These are phyloP conservation scores for Regulus satrapa DNA, from an alignment of 2,113 vertebrate genomes.

Conservation along the genomic window DNA sequence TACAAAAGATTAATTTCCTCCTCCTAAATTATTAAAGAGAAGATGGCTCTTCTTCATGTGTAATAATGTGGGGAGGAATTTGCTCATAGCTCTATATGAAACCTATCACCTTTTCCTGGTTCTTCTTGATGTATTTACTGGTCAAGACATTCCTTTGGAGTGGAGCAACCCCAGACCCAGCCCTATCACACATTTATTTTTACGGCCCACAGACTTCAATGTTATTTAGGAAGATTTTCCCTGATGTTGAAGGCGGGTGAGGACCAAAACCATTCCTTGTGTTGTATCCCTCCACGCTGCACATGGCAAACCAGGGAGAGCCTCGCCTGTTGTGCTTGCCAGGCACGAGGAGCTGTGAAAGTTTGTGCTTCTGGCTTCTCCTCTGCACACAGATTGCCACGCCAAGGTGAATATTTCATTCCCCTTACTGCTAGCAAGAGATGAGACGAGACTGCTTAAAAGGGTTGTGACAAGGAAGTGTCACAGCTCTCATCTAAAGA, in stretches of 20 bases:
- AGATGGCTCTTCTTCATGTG: neutral
- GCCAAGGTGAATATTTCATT: neutral
- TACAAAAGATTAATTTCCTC: neutral
- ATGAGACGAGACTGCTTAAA: neutral
- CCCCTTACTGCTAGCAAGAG: neutral
- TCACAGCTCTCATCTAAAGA: neutral
- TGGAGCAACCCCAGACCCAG: neutral
- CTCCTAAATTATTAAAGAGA: constrained; percentile 1
- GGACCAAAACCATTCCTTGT: neutral
- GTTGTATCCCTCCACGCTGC: fast-evolving
- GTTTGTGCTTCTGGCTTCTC: neutral
- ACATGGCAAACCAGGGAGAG: neutral
- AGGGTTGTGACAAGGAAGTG: fast-evolving
- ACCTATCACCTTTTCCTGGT: neutral
- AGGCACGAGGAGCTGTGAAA: neutral
- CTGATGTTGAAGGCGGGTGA: neutral
- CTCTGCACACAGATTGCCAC: neutral
- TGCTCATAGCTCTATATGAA: neutral
- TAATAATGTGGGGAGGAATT: neutral
- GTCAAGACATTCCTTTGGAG: neutral
- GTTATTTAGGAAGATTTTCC: neutral
- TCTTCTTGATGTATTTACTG: neutral
- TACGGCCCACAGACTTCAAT: neutral
- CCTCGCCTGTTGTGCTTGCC: fast-evolving
- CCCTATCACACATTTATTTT: neutral